A percentile compares a stretch with the other conserved stretches of the same genome.
phyloP scores from a whole-genome alignment of 30 jellyfish, hydroid and myxozoan genomes.

The Clytia hemisphaerica region DNA sequence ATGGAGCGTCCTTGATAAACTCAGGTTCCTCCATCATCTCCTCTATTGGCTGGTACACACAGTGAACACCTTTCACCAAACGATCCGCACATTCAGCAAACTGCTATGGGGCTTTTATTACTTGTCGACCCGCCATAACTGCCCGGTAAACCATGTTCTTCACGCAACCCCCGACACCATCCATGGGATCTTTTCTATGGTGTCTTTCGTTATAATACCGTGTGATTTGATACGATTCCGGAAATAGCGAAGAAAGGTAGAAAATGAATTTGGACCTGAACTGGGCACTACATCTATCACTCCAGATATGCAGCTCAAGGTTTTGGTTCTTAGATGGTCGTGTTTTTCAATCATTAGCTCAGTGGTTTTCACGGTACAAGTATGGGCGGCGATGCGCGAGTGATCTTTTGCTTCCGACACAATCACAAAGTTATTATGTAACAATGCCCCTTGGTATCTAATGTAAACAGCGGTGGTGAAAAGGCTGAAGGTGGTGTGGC shows the following conservation, averaged over 20 bases:
- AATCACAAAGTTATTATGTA: no score
- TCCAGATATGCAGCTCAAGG: no score
- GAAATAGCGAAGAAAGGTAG: slow-evolving; percentile 1
- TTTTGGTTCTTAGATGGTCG: no score
- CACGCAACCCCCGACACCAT: slow-evolving; percentile 26
- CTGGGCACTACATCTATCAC: no score
- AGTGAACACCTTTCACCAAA: slow-evolving; percentile 1
- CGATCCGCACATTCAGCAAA: slow-evolving; percentile 16
- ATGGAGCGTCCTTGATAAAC: background rate
- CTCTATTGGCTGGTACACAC: slow-evolving; percentile 3
- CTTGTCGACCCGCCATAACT: slow-evolving; percentile 4
- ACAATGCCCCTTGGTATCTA: no score
- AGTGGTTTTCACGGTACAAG: no score
- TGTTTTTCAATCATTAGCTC: slow-evolving; percentile 21
- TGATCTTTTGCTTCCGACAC: no score
- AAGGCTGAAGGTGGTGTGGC: slow-evolving; percentile 13
- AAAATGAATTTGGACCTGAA: slow-evolving; percentile 15
- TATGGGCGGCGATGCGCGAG: no score
- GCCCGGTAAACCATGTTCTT: slow-evolving; percentile 19
- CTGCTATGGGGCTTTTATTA: slow-evolving; percentile 10
- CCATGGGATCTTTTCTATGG: slow-evolving; percentile 39
- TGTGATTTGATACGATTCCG: background rate
- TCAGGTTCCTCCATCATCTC: slow-evolving; percentile 13
- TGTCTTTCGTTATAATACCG: slow-evolving; percentile 31
- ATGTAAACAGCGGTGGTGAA: slow-evolving; percentile 4